Conservation (phyloP, 2,113 vertebrate species). For the Hypomesus transpacificus region DNA sequence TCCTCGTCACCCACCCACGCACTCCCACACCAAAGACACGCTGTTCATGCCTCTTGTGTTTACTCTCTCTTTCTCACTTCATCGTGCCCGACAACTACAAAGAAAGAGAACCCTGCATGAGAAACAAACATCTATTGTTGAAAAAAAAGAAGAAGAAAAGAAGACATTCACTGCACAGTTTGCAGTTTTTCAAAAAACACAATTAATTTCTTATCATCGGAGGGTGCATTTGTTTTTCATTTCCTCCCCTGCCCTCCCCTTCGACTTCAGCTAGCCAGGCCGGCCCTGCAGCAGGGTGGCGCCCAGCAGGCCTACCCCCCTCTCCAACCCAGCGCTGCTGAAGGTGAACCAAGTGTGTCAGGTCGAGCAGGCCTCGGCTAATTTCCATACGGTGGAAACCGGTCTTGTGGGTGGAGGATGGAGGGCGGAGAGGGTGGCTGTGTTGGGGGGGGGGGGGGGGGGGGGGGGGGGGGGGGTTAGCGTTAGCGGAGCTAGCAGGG, state of each 20-base stretch:
- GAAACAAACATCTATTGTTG: constrained; percentile 9
- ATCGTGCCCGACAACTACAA: constrained; percentile 16
- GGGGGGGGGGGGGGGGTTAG: constrained; percentile 32
- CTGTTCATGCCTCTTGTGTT: neutral
- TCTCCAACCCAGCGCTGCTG: constrained; percentile 31
- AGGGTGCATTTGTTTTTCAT: no score
- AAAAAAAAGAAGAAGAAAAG: no score
- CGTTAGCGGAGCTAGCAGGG: constrained; percentile 30
- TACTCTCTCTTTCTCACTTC: neutral
- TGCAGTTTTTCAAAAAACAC: no score
- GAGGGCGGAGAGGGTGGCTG: constrained; percentile 30
- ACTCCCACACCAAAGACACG: constrained; percentile 31
- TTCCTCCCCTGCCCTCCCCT: no score
- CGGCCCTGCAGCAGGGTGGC: neutral
- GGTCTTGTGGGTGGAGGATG: constrained; percentile 31
- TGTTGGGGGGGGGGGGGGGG: constrained; percentile 49
- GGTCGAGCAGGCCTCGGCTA: constrained; percentile 62
- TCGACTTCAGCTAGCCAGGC: no score
- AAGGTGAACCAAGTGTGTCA: constrained; percentile 64
- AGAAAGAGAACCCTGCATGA: constrained; percentile 3
- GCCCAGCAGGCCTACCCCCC: neutral
- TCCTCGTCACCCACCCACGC: constrained; percentile 27
- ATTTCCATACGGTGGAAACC: constrained; percentile 65
- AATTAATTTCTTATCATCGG: neutral
- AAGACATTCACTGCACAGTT: no score